phyloP scores from a whole-genome alignment of 2,888 invertebrate species.

The Acanthosepion esculentum region DNA sequence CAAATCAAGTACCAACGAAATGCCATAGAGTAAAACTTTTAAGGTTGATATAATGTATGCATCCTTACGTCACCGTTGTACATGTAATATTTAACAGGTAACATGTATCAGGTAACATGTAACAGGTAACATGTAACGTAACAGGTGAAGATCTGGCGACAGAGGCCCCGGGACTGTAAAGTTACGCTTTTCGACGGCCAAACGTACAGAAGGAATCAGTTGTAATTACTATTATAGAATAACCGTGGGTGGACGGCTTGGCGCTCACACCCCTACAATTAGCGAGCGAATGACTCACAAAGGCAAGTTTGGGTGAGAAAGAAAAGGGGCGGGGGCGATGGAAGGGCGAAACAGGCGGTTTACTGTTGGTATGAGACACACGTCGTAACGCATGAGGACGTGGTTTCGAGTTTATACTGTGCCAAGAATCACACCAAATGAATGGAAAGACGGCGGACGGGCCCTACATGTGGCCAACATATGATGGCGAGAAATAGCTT shows the following conservation, averaged over 20 bases:
- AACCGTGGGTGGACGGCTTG: not conserved
- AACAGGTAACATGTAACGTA: too few species aligned
- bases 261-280: not conserved
- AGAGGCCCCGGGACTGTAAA: not conserved
- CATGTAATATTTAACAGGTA: too few species aligned
- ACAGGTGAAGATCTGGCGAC: too few species aligned
- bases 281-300: not conserved
- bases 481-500: not conserved
- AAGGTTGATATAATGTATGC: too few species aligned
- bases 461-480: not conserved
- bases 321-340: not conserved
- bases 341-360: not conserved
- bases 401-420: not conserved
- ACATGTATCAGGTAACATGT: too few species aligned
- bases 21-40: too few species aligned
- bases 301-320: not conserved
- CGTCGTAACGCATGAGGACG: not conserved
- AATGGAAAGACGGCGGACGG: not conserved
- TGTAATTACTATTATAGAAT: not conserved
- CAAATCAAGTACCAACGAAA: too few species aligned
- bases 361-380: not conserved
- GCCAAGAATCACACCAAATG: not conserved
- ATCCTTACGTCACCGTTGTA: too few species aligned
- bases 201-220: not conserved
- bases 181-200: not conserved